A percentile compares a stretch with the other conserved stretches of the same genome.
phyloP scores from a whole-genome alignment of 2,113 vertebrate species.

The Cromileptes altivelis region DNA sequence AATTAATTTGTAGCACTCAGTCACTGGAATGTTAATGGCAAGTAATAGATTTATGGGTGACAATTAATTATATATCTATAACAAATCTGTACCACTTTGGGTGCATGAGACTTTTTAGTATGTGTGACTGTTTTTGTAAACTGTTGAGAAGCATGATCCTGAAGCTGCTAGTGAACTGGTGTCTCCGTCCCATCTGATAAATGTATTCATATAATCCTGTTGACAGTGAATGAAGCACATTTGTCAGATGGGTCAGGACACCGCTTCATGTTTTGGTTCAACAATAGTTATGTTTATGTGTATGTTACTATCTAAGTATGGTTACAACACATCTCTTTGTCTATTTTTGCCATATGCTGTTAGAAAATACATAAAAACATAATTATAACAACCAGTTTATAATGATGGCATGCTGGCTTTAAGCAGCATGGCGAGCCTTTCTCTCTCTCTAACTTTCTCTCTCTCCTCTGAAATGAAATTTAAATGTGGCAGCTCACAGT shows the following conservation, averaged over 20 bases:
- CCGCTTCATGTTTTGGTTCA: conserved; percentile 60
- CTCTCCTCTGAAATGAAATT: conserved; percentile 56
- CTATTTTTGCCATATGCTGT: background rate
- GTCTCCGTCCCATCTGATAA: conserved; percentile 68
- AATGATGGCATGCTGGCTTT: conserved; percentile 74
- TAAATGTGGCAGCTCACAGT: conserved; percentile 53
- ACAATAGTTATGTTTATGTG: conserved; percentile 76
- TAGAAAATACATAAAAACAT: conserved; percentile 72
- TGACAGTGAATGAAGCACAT: background rate
- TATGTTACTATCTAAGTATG: conserved; percentile 36
- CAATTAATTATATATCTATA: background rate
- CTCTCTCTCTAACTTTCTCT: conserved; percentile 70
- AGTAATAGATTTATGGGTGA: conserved; percentile 33
- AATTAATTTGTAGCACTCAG: conserved; percentile 19
- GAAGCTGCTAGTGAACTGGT: conserved; percentile 38
- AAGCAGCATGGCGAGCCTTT: conserved; percentile 58
- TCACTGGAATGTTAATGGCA: conserved; percentile 38
- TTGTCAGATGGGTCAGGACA: conserved; percentile 60
- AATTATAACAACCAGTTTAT: conserved; percentile 60
- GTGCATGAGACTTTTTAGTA: conserved; percentile 71
- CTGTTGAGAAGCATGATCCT: conserved; percentile 74
- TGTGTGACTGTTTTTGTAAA: conserved; percentile 69
- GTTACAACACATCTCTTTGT: conserved; percentile 1
- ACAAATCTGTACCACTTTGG: conserved; percentile 51
- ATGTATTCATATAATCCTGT: background rate